These are phyloP conservation scores for Catostylus mosaicus DNA, from an alignment of 30 jellyfish, hydroid and myxozoan species.

Conservation along the genomic window DNA sequence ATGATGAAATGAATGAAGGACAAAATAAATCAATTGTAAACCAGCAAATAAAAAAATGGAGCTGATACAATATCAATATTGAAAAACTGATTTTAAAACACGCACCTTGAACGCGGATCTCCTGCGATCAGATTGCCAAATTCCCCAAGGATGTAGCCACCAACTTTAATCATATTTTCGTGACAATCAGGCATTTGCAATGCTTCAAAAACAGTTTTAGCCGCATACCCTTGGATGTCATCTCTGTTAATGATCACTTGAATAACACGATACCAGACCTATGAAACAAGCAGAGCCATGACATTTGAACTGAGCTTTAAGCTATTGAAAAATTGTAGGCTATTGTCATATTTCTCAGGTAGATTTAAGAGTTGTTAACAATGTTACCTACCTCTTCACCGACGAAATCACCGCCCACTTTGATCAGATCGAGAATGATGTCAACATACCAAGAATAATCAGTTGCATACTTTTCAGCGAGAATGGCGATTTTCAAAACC, in stretches of 20 bases:
- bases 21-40: not conserved
- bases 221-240: conserved; percentile 98
- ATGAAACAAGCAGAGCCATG: not conserved
- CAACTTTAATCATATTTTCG: conserved; percentile 96
- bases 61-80: not conserved
- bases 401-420: conserved; percentile 97
- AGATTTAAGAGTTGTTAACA: too few species aligned
- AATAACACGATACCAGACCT: conserved; percentile 98
- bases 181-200: conserved; percentile 94
- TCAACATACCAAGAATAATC: conserved; percentile 98
- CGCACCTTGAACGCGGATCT: conserved; percentile 94
- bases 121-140: conserved; percentile 98
- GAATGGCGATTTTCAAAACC: conserved; percentile 95
- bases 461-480: conserved; percentile 96
- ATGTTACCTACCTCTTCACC: conserved; percentile 85
- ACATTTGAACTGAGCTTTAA: not conserved
- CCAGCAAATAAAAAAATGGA: not conserved
- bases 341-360: not conserved
- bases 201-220: conserved; percentile 95
- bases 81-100: not conserved
- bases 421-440: conserved; percentile 87
- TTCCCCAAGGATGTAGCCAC: conserved; percentile 95
- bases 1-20: not conserved
- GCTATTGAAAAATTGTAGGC: not conserved
- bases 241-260: conserved; percentile 96